Base-by-base conservation (phyloP, 2,797 vertebrate genomes). In the Protosalanx chinensis region DNA sequence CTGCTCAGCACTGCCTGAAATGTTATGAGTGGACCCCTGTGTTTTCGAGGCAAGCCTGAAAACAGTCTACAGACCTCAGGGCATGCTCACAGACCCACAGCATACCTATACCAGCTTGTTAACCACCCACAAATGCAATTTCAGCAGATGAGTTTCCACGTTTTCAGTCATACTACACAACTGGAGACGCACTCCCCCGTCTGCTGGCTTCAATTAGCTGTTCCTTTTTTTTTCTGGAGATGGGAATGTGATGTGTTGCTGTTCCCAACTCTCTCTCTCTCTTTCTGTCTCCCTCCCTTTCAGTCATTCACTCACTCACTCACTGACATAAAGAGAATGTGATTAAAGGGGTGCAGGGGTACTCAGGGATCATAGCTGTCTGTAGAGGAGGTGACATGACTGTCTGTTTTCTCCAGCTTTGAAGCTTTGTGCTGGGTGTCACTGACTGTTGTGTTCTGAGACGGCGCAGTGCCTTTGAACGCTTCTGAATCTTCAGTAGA, bases 391-490 rank as follows among this genome's bases (percentile, higher is more conserved):
- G 33, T 58, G 75, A 68, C 70, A 32, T 67, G 64, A 46, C 7
- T 10, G 41, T 13, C 12, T 8, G 10, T 61, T 4, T 58, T 72
- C 74, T 76, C 76, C 67, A 56, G 16, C 7, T 32, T 46, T 64
- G 29, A 61, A 71, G 66, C 18, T 6, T 3, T 37, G 1, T 30
- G 30, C 58, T 27, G 66, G 59, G 12, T 37, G 65, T 72, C 73
- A 66, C 75, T 73, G 51, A 35, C 59, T 49, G 68, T 59, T 68
- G 58, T 74, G 61, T 70, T 70, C 73, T 72, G 82, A 80, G 82
- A 46, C 41, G 12, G 8, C 70, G 73, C 73, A 57, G 72, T 20
- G 72, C 70, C 56, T 68, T 66, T 76, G 74, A 80, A 64, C 79
- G 73, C 68, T 72, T 81, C 69, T 67, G 64, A 56, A 3, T 1